Percentiles rank a stretch among this genome's conserved stretches.
Evolutionary conservation across 2,888 invertebrate species (phyloP).

Genomic region (Hydropsyche betteni): DNA sequence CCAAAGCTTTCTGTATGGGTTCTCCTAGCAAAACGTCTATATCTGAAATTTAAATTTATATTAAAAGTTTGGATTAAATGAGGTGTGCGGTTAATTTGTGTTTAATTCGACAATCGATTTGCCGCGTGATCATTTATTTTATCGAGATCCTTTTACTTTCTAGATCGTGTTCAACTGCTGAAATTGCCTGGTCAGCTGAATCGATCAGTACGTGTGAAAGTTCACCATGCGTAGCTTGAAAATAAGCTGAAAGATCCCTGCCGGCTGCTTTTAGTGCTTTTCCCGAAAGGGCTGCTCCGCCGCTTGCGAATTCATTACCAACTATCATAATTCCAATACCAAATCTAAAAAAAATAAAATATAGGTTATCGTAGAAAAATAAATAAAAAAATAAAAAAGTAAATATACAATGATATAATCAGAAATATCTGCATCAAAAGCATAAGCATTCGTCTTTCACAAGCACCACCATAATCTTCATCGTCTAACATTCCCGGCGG

Average conservation of each 20-base stretch:
- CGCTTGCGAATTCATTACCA: conserved; percentile 70
- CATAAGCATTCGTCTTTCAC: conserved; percentile 60
- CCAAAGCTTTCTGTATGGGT: conserved; percentile 79
- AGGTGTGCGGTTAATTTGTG: background rate
- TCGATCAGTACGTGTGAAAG: conserved; percentile 68
- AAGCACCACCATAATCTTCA: conserved; percentile 58
- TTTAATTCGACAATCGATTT: background rate
- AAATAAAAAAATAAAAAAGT: no score
- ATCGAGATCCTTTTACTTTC: conserved; percentile 64
- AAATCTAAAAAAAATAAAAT: conserved; percentile 58
- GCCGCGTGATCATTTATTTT: background rate
- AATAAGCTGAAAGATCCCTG: conserved; percentile 69
- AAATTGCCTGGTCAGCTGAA: conserved; percentile 69
- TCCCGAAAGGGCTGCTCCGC: conserved; percentile 66
- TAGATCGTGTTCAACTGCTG: conserved; percentile 70
- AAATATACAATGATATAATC: conserved; percentile 60
- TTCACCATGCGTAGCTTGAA: conserved; percentile 71
- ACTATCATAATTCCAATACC: conserved; percentile 70
- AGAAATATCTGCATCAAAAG: conserved; percentile 60
- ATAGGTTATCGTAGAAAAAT: background rate
- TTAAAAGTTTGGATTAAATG: conserved; percentile 25
- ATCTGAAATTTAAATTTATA: conserved; percentile 63
- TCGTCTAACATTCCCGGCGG: conserved; percentile 51
- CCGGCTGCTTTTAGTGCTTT: conserved; percentile 66
- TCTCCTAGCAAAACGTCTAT: conserved; percentile 77